phyloP scores from a whole-genome alignment of 2,113 vertebrate species.

The Danionella cerebrum region DNA sequence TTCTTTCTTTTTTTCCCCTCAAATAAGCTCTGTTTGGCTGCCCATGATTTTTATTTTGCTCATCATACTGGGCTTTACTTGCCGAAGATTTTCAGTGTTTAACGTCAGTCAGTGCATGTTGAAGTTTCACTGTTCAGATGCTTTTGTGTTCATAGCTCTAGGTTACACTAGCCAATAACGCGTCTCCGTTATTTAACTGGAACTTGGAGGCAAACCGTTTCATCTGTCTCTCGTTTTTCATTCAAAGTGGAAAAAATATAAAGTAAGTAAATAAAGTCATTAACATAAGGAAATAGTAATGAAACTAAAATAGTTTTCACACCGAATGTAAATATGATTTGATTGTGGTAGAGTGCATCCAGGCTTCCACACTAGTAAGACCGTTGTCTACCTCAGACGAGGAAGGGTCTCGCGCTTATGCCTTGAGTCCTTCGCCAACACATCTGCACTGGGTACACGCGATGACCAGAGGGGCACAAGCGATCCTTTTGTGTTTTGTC shows the following conservation, averaged over 20 bases:
- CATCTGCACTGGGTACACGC: slow-evolving; percentile 69
- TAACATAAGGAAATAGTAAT: slow-evolving; percentile 54
- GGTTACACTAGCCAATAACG: slow-evolving; percentile 58
- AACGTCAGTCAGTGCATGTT: slow-evolving; percentile 53
- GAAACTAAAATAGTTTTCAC: slow-evolving; percentile 62
- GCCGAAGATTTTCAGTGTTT: slow-evolving; percentile 40
- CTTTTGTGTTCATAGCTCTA: slow-evolving; percentile 49
- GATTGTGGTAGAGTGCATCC: slow-evolving; percentile 85
- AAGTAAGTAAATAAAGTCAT: slow-evolving; percentile 34
- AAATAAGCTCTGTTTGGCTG: background rate
- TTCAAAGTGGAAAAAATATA: slow-evolving; percentile 43
- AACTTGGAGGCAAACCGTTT: slow-evolving; percentile 48
- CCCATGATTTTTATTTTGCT: slow-evolving; percentile 25
- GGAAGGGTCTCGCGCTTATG: slow-evolving; percentile 71
- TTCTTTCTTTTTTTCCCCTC: background rate
- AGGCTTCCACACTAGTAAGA: slow-evolving; percentile 77
- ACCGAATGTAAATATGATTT: slow-evolving; percentile 82
- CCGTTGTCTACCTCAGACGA: slow-evolving; percentile 86
- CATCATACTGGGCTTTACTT: slow-evolving; percentile 40
- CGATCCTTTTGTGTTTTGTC: slow-evolving; percentile 74
- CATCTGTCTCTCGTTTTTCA: slow-evolving; percentile 33
- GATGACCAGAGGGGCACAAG: slow-evolving; percentile 84
- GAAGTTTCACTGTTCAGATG: slow-evolving; percentile 69
- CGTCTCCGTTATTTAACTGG: slow-evolving; percentile 70
- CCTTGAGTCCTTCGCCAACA: slow-evolving; percentile 76